Evolutionary conservation across 2,888 invertebrate species (phyloP), one percentile per base, ranked within the genome.

Genomic region (Carcina quercana): DNA sequence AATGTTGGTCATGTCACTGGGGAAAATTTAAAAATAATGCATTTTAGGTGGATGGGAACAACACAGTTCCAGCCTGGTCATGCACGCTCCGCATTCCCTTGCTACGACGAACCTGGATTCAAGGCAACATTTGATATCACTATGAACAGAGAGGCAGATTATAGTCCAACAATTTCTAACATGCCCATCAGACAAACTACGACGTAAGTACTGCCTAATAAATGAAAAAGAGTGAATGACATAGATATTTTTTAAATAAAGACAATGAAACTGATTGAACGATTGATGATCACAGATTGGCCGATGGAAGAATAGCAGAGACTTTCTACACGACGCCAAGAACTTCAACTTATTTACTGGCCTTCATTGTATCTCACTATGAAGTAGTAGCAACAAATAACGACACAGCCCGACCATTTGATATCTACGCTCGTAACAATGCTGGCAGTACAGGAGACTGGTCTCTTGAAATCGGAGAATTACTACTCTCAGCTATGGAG

Each of bases 291-390:
- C 20, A 12, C 46, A 73, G 70, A 1, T 31, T 52, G 7, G 2
- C 30, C 0, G 48, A 49, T 12, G 67, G 66, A 25, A 60, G 70
- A 36, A 29, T 68, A 2, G 44, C 70, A 1, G 83, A 84, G 40
- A 59, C 60, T 1, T 90, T 89, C 57, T 43, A 72, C 42, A 80
- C 82, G 8, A 89, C 89, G 1, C 88, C 89, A 0, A 38, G 61
- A 11, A 95, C 94, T 85, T 92, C 94, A 0, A 92, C 94, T 0
- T 97, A 97, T 55, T 76, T 96, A 25, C 83, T 96, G 8, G 96
- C 95, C 0, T 91, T 96, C 55, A 88, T 95, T 1, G 90, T 97
- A 0, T 93, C 93, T n/a, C 90, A 93, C 47, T 91, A 92, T n/a
- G 36, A 47, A 13, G 45, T 29, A 1, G 62, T 73, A 0, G 58